These are phyloP conservation scores for Linnaemya tessellans DNA, from an alignment of 2,888 invertebrate species.

Conservation along the genomic window DNA sequence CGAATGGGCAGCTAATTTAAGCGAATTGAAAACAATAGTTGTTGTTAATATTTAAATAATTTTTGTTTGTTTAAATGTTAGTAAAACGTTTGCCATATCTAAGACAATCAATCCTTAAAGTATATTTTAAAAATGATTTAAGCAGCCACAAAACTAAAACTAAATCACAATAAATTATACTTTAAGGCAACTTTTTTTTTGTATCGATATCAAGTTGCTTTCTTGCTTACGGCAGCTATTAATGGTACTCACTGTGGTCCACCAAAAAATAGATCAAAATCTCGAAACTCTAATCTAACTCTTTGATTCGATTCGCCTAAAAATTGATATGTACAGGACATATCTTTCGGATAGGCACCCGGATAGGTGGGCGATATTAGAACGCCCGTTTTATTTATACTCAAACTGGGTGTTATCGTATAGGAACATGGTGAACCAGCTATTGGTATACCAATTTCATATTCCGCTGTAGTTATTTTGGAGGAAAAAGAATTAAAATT, in stretches of 20 bases:
- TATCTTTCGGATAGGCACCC: slow-evolving; percentile 98
- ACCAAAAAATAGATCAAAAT: slow-evolving; percentile 99
- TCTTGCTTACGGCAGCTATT: slow-evolving; percentile 72
- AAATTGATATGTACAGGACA: slow-evolving; percentile 96
- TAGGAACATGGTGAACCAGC: slow-evolving; percentile 95
- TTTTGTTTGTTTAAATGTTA: slow-evolving; percentile 7
- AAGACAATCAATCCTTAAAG: slow-evolving; percentile 54
- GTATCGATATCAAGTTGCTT: not conserved
- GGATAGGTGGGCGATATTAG: slow-evolving; percentile 99
- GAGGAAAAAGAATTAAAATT: slow-evolving; percentile 9
- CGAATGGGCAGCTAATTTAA: slow-evolving; percentile 95
- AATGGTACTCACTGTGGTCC: slow-evolving; percentile 95
- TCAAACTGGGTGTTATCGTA: slow-evolving; percentile 88
- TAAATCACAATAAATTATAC: slow-evolving; percentile 41
- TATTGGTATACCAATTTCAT: slow-evolving; percentile 94
- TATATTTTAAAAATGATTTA: slow-evolving; percentile 22
- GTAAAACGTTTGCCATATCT: slow-evolving; percentile 20
- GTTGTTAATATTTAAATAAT: slow-evolving; percentile 7
- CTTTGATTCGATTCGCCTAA: slow-evolving; percentile 94
- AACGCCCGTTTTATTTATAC: slow-evolving; percentile 89
- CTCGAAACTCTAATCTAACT: slow-evolving; percentile 97
- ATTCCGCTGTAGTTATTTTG: slow-evolving; percentile 88
- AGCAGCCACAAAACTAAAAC: not conserved
- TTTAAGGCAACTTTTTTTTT: slow-evolving; percentile 63
- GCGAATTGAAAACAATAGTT: slow-evolving; percentile 38